A percentile compares a stretch with the other conserved stretches of the same genome.
Evolutionary conservation across 2,113 vertebrate species (phyloP).

Genomic region (Azemiops feae): DNA sequence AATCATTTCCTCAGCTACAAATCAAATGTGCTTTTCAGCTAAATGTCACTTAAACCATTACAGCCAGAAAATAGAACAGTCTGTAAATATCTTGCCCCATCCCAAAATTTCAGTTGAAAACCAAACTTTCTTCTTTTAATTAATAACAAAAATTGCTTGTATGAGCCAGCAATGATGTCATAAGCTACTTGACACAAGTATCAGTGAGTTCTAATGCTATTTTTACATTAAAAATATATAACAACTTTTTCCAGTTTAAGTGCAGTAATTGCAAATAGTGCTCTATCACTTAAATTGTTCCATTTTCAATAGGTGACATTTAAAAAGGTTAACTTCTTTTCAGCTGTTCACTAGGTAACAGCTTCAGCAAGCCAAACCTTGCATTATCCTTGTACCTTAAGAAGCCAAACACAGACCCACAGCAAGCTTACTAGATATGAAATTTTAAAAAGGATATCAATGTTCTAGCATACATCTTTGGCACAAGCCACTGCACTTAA

Average conservation of each 20-base stretch:
- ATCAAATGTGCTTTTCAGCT: background rate
- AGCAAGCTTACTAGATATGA: background rate
- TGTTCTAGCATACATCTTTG: background rate
- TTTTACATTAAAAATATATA: conserved; percentile 38
- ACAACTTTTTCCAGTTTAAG: conserved; percentile 50
- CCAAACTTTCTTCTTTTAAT: background rate
- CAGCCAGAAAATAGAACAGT: rapidly evolving
- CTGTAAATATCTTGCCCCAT: background rate
- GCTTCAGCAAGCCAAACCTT: background rate
- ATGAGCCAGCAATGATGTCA: conserved; percentile 44
- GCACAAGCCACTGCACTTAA: background rate
- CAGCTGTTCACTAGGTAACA: conserved; percentile 18
- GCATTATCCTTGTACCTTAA: background rate
- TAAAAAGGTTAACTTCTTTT: conserved; percentile 38
- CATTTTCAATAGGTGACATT: background rate
- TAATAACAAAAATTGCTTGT: background rate
- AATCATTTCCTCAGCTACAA: background rate
- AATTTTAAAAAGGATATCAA: background rate
- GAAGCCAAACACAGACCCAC: background rate
- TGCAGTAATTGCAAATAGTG: conserved; percentile 39
- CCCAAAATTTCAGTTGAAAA: background rate
- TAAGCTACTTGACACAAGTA: conserved; percentile 74
- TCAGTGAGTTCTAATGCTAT: conserved; percentile 62
- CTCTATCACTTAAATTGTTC: background rate
- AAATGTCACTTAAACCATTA: rapidly evolving